Percentiles rank a stretch among this genome's conserved stretches.
Conservation (phyloP, 2,888 invertebrate species). For the Aphodius sticticus region DNA sequence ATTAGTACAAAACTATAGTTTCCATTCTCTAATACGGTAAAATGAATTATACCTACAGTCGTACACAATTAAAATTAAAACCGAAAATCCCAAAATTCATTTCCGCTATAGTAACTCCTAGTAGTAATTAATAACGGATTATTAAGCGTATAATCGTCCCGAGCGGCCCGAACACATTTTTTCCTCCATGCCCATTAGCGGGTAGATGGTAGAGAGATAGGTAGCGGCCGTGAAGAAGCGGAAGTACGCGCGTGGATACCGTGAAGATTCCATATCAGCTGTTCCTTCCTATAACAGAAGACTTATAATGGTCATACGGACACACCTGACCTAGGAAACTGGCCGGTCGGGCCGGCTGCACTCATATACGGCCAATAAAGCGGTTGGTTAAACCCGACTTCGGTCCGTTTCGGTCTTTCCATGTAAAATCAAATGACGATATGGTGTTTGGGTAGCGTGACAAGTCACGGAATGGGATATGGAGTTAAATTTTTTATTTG, state of each 20-base stretch:
- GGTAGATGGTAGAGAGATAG: neutral
- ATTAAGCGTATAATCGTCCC: neutral
- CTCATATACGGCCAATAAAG: neutral
- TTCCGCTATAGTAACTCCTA: neutral
- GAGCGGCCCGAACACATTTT: neutral
- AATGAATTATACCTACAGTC: too few relatives aligned
- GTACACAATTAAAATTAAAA: neutral
- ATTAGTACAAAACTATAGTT: too few relatives aligned
- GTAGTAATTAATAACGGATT: neutral
- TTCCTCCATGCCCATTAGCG: neutral
- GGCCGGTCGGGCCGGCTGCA: neutral
- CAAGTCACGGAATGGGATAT: neutral
- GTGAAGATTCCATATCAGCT: neutral
- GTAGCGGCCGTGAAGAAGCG: neutral
- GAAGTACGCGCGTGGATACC: neutral
- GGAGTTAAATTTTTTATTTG: neutral
- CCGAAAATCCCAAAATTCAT: neutral
- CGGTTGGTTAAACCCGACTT: neutral
- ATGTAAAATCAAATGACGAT: neutral
- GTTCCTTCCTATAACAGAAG: slow-evolving; percentile 4
- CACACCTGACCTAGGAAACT: neutral
- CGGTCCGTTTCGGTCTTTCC: neutral
- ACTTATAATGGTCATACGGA: slow-evolving; percentile 4
- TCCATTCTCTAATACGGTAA: too few relatives aligned
- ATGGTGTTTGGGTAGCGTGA: neutral